These are phyloP conservation scores for Ciconia stormi DNA, from an alignment of 2,113 vertebrate genomes.

Conservation along the genomic window DNA sequence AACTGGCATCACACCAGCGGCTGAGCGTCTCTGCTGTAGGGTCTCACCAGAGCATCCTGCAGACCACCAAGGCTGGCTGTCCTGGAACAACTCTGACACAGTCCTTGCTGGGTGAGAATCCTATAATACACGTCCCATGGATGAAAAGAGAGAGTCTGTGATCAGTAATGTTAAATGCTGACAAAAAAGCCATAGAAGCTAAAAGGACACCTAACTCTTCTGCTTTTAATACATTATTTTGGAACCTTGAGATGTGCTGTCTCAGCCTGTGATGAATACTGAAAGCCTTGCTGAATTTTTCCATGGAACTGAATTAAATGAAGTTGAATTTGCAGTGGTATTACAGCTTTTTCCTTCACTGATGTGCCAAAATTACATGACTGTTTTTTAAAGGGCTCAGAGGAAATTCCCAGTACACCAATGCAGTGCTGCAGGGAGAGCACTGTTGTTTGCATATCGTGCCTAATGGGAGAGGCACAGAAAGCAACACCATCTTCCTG, in stretches of 20 bases:
- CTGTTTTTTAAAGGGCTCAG: neutral
- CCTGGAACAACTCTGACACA: neutral
- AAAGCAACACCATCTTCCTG: neutral
- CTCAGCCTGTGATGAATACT: neutral
- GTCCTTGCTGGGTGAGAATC: neutral
- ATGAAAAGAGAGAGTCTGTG: neutral
- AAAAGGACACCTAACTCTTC: neutral
- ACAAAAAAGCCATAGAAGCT: neutral
- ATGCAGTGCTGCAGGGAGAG: neutral
- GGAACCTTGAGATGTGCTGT: neutral
- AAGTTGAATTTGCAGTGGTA: neutral
- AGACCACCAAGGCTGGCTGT: neutral
- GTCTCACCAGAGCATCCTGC: neutral
- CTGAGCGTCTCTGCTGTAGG: neutral
- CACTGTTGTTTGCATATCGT: accelerated
- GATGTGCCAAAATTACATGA: neutral
- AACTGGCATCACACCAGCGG: neutral
- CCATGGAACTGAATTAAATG: neutral
- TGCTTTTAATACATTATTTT: conserved; percentile 41
- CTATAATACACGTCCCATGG: neutral
- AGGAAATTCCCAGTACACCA: neutral
- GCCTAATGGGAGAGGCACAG: neutral
- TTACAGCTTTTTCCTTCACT: neutral
- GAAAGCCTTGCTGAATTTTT: neutral
- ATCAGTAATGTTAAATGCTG: neutral